phyloP scores from a whole-genome alignment of 2,888 invertebrate species.

The Brenthis daphne region DNA sequence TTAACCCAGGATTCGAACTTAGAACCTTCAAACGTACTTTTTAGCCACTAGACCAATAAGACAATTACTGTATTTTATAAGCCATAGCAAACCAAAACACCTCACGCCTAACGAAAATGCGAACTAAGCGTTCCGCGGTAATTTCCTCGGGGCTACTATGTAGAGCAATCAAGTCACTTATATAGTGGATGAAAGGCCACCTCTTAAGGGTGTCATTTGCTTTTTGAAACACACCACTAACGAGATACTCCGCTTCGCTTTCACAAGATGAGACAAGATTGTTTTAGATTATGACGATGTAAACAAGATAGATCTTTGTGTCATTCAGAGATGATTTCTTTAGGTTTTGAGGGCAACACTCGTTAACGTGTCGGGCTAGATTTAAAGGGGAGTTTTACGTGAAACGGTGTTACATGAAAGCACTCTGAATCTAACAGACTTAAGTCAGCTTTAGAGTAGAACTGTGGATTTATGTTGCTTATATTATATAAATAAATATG shows the following conservation, averaged over 20 bases:
- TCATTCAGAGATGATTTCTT: constrained; percentile 34
- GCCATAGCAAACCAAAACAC: too few species aligned
- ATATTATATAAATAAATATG: too few species aligned
- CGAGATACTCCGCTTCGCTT: constrained; percentile 60
- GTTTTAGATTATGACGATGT: constrained; percentile 38
- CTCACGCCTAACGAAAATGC: background rate
- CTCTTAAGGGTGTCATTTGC: constrained; percentile 47
- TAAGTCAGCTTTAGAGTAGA: background rate
- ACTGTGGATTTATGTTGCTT: background rate
- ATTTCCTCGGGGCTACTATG: constrained; percentile 47
- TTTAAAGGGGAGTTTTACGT: constrained; percentile 8
- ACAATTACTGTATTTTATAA: background rate
- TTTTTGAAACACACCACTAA: constrained; percentile 68
- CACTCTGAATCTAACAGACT: background rate
- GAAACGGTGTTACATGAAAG: constrained; percentile 5
- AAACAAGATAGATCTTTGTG: constrained; percentile 37
- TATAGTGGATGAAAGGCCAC: constrained; percentile 56
- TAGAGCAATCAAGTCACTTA: constrained; percentile 59
- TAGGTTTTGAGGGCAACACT: constrained; percentile 29
- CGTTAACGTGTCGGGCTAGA: constrained; percentile 15
- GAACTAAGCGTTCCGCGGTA: constrained; percentile 37
- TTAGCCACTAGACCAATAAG: background rate
- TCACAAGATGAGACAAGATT: constrained; percentile 40
- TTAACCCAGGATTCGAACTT: too few species aligned
- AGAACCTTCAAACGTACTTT: too few species aligned